Conservation (phyloP, 1,140 invertebrate species). For the Physella acuta region DNA sequence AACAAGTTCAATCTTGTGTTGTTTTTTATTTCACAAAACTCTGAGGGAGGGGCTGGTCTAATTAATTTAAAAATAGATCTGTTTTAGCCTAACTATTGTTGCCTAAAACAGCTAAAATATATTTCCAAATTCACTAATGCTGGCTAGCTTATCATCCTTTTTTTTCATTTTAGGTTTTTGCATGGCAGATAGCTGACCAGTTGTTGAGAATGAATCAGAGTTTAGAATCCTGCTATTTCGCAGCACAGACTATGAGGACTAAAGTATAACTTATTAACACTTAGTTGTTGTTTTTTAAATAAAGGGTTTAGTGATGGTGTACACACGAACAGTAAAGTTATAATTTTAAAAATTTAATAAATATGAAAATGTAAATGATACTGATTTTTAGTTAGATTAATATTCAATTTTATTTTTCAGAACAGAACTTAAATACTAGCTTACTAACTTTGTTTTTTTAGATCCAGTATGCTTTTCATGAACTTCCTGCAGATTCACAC, state of each 20-base stretch:
- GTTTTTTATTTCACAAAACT: no score
- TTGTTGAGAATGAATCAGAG: constrained; percentile 83
- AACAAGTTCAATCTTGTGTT: no score
- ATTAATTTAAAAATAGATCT: no score
- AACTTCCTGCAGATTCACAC: constrained; percentile 84
- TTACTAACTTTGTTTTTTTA: constrained; percentile 38
- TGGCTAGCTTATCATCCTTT: no score
- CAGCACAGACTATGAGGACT: constrained; percentile 93
- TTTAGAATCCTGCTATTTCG: constrained; percentile 93
- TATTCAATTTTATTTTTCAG: no score
- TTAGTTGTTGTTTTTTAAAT: not conserved
- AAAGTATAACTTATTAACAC: constrained; percentile 65
- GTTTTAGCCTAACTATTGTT: no score
- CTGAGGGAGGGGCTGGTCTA: no score
- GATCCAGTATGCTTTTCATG: constrained; percentile 85
- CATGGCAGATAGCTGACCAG: constrained; percentile 94
- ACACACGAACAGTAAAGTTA: no score
- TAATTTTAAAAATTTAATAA: not conserved
- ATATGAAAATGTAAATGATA: not conserved
- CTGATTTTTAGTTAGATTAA: not conserved
- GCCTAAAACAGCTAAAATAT: no score
- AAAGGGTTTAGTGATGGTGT: not conserved
- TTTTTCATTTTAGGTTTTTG: constrained; percentile 85
- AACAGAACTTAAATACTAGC: no score
- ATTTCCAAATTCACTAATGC: no score